A percentile compares a stretch with the other conserved stretches of the same genome.
Evolutionary conservation across 2,113 vertebrate genomes (phyloP).

Genomic region (Gambusia affinis): DNA sequence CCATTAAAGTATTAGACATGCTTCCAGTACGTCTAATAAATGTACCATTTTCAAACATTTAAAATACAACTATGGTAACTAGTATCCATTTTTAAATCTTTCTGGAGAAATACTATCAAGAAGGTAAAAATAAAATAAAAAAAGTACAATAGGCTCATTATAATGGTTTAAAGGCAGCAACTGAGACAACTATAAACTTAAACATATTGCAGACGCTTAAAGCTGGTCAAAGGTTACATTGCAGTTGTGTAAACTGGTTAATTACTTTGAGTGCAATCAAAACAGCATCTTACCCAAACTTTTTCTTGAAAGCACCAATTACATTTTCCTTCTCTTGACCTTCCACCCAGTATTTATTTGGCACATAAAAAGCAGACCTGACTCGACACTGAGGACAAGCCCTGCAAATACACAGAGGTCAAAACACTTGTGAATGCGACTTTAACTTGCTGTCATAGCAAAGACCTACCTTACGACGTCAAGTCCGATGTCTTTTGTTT

Average conservation of each 20-base stretch:
- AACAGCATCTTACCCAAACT: slow-evolving; percentile 73
- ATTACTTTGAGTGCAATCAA: not conserved
- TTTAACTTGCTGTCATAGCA: not conserved
- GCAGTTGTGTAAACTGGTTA: not conserved
- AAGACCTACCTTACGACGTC: slow-evolving; percentile 82
- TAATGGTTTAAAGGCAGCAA: too few species aligned
- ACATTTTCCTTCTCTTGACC: slow-evolving; percentile 80
- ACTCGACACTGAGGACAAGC: slow-evolving; percentile 89
- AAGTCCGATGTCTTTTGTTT: slow-evolving; percentile 80
- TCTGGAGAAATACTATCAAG: too few species aligned
- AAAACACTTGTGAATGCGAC: rapidly evolving
- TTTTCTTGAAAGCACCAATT: slow-evolving; percentile 83
- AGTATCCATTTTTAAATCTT: too few species aligned
- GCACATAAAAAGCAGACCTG: slow-evolving; percentile 88
- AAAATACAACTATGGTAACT: too few species aligned
- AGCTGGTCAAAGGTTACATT: not conserved
- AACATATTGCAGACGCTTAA: too few species aligned
- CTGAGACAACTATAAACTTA: too few species aligned
- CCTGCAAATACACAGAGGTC: slow-evolving; percentile 60
- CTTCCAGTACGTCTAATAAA: too few species aligned
- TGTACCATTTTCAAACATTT: too few species aligned
- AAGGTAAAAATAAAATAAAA: too few species aligned
- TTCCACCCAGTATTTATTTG: slow-evolving; percentile 87
- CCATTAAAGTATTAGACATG: too few species aligned
- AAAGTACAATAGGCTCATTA: too few species aligned